These are phyloP conservation scores for Bettongia penicillata DNA, from an alignment of 2,113 vertebrate species.

Conservation along the genomic window DNA sequence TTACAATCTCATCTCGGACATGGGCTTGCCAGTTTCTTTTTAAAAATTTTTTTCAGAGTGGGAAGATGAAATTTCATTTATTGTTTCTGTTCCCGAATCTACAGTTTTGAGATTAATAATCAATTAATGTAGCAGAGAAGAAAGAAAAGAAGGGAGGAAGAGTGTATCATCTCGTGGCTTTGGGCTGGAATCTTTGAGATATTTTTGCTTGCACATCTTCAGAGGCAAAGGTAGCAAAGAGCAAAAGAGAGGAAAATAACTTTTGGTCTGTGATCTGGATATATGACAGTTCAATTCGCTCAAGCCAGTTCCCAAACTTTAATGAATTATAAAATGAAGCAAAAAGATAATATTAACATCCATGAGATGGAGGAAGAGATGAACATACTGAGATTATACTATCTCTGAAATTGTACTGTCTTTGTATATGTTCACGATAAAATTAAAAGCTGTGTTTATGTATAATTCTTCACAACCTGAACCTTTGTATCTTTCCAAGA, in stretches of 20 bases:
- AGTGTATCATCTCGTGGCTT: not conserved
- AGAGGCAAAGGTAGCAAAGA: not conserved
- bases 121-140: not conserved
- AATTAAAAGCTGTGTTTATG: not conserved
- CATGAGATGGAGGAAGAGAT: no score
- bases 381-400: no score
- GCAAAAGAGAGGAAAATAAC: no score
- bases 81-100: not conserved
- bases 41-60: not conserved
- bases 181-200: not conserved
- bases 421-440: not conserved
- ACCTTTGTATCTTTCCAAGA: not conserved
- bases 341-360: no score
- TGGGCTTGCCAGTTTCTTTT: not conserved
- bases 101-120: not conserved
- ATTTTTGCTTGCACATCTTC: not conserved
- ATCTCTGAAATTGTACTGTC: not conserved
- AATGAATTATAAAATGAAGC: not conserved
- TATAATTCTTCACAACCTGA: not conserved
- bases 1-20: not conserved
- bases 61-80: not conserved
- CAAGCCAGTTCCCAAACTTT: not conserved
- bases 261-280: not conserved
- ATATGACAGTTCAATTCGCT: not conserved
- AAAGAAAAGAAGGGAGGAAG: not conserved